Evolutionary conservation across 2,113 vertebrate species (phyloP).

Genomic region (Crotalus helleri): DNA sequence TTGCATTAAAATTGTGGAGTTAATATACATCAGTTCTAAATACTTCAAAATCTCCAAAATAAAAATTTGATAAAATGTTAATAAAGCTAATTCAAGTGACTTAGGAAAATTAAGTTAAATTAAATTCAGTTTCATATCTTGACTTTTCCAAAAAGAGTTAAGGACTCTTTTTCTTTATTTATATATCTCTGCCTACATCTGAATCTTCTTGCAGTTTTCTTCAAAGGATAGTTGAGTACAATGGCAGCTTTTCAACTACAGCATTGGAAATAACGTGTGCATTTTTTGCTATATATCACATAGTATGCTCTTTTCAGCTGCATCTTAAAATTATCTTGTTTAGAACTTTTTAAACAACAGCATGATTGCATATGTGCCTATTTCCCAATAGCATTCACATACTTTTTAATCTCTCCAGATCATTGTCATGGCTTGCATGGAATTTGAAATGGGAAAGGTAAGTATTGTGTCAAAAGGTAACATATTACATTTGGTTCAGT

Average conservation of each 20-base stretch:
- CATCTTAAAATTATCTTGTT: background rate
- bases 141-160: background rate
- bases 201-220: background rate
- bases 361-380: background rate
- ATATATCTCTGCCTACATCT: background rate
- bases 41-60: background rate
- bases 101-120: background rate
- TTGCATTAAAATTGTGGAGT: background rate
- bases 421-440: constrained; percentile 92
- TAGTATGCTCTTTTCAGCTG: background rate
- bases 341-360: background rate
- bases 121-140: background rate
- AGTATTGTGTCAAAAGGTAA: constrained; percentile 19
- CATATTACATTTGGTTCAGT: background rate
- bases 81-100: background rate
- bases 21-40: background rate
- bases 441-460: constrained; percentile 97
- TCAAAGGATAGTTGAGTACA: rapidly evolving
- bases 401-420: constrained; percentile 67
- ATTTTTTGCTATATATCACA: background rate
- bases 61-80: background rate
- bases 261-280: background rate
- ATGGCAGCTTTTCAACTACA: background rate
- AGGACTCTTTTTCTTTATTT: background rate
- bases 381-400: background rate